Evolutionary conservation across 1,140 invertebrate genomes (phyloP), one percentile per base, ranked within the genome.

Genomic region (Macrosteles quadrilineatus): DNA sequence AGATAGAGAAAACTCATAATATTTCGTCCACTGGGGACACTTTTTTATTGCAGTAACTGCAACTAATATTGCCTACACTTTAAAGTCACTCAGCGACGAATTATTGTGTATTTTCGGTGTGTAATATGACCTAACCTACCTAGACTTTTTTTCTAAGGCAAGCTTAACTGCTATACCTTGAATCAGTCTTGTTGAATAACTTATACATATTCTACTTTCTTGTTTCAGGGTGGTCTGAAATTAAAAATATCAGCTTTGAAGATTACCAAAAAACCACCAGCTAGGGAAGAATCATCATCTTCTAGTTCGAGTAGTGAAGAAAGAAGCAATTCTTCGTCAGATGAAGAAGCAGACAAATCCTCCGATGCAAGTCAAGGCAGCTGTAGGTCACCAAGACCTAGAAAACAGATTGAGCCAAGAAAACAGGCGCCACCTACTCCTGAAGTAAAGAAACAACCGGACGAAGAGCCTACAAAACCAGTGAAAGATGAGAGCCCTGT

Each of bases 181-280:
- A n/a, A n/a, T n/a, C n/a, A n/a, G n/a, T n/a, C n/a, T n/a, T n/a
- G n/a, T n/a, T n/a, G n/a, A n/a, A n/a, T n/a, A n/a, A n/a, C n/a
- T n/a, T n/a, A n/a, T n/a, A 36, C 14, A 14, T 36, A 36, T 36
- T 36, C 4, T 4, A 36, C 4, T 23, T 65, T 65, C n/a, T 67
- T 67, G 50, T 72, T 72, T 65, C 53, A 76, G 75, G 75, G 74
- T 62, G 74, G 74, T 11, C 67, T 76, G 3, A 75, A 73, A 69
- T 36, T 76, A 30, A 76, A 76, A 70, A 71, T 76, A 43, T 72
- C 75, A 31, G 73, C 75, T 27, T 50, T 73, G 31, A 76, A 72
- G 47, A 68, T 72, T 19, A 50, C 72, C n/a, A 75, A 74, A 70
- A 50, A 64, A n/a, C 50, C 62, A 32, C 31, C 55, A 9, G 57